Percentiles rank a stretch among this genome's conserved stretches.
phyloP scores from a whole-genome alignment of 1,140 invertebrate genomes.

The Macrobrachium nipponense region DNA sequence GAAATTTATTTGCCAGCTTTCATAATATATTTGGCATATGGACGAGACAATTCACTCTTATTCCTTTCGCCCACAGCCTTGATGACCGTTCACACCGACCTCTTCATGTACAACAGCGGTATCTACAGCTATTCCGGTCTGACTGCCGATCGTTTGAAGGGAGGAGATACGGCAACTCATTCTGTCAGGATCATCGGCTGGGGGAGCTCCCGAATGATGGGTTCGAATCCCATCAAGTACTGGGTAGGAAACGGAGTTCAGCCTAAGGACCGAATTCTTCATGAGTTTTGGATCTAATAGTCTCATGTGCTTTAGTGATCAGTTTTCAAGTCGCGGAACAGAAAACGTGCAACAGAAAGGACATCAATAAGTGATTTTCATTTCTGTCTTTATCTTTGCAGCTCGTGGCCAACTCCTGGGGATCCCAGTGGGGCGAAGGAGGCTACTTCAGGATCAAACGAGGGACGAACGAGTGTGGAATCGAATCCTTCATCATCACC shows the following conservation, averaged over 20 bases:
- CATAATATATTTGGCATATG: slow-evolving; percentile 75
- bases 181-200: slow-evolving; percentile 93
- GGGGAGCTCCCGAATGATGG: slow-evolving; percentile 74
- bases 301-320: too few species aligned
- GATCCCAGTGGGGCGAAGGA: slow-evolving; percentile 86
- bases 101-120: slow-evolving; percentile 89
- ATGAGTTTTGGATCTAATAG: too few species aligned
- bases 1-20: too few species aligned
- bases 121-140: slow-evolving; percentile 80
- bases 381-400: slow-evolving; percentile 68
- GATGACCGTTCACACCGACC: slow-evolving; percentile 88
- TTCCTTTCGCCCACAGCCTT: slow-evolving; percentile 87
- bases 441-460: slow-evolving; percentile 85
- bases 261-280: too few species aligned
- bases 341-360: too few species aligned
- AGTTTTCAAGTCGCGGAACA: too few species aligned
- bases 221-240: slow-evolving; percentile 12
- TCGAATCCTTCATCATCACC: slow-evolving; percentile 85
- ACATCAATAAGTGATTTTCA: too few species aligned
- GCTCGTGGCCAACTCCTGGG: slow-evolving; percentile 92
- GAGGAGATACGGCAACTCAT: slow-evolving; percentile 73
- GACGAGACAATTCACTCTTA: slow-evolving; percentile 91
- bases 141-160: slow-evolving; percentile 73
- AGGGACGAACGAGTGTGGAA: slow-evolving; percentile 85
- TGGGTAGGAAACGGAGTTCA: slow-evolving; percentile 16